These are phyloP conservation scores for Stichopus chloronotus DNA, from an alignment of 35 echinoderm and acorn worm species.

Conservation along the genomic window DNA sequence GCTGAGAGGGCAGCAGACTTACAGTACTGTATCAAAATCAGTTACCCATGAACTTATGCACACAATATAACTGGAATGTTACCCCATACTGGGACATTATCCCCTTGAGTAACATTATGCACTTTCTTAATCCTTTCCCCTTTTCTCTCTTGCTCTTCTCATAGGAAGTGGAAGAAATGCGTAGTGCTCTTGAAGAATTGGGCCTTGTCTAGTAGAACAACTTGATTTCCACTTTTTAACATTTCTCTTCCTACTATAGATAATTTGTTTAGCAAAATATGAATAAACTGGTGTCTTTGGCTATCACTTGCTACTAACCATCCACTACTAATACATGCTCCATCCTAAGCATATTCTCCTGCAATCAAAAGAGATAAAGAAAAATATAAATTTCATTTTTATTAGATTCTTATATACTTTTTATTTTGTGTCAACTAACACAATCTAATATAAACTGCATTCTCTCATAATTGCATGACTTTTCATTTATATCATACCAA, in stretches of 20 bases:
- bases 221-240: background rate
- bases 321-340: too few relatives aligned
- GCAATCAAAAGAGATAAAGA: too few relatives aligned
- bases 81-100: background rate
- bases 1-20: too few relatives aligned
- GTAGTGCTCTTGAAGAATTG: constrained; percentile 71
- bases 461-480: background rate
- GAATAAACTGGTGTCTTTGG: background rate
- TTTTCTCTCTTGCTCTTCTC: constrained; percentile 60
- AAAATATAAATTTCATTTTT: too few relatives aligned
- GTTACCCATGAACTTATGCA: too few relatives aligned
- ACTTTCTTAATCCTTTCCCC: constrained; percentile 1
- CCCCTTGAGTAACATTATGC: background rate
- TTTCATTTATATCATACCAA: background rate
- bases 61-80: too few relatives aligned
- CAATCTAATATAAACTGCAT: background rate
- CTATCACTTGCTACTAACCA: background rate
- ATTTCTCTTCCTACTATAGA: background rate
- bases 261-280: background rate
- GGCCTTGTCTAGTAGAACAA: constrained; percentile 63
- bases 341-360: too few relatives aligned
- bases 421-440: too few relatives aligned
- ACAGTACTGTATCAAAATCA: too few relatives aligned
- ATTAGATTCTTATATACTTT: too few relatives aligned
- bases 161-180: constrained; percentile 75